Evolutionary conservation across 2,113 vertebrate species (phyloP).

Genomic region (Ptychochromis oligacanthus): DNA sequence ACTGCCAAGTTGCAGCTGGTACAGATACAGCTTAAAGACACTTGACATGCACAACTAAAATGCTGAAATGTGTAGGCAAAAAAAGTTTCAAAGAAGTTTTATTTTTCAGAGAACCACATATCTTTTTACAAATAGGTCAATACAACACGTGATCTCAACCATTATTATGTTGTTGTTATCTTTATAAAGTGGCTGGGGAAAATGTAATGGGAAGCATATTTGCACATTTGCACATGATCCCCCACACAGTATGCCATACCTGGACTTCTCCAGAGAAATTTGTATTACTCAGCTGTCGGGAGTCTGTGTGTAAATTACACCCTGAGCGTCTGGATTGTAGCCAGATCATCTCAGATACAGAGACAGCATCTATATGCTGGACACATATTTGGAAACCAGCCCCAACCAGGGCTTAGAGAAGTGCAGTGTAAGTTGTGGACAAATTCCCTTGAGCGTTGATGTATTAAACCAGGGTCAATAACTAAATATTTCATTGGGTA

Average conservation of each 20-base stretch:
- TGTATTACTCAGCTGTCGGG: conserved; percentile 22
- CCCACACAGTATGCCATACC: not conserved
- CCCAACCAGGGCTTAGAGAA: not conserved
- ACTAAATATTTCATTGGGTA: conserved; percentile 4
- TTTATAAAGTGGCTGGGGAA: conserved; percentile 9
- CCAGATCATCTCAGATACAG: conserved; percentile 33
- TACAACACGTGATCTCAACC: not conserved
- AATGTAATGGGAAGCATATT: conserved; percentile 22
- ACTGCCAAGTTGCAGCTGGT: conserved; percentile 12
- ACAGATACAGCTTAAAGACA: conserved; percentile 2
- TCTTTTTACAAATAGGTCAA: conserved; percentile 9
- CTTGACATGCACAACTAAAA: conserved; percentile 13
- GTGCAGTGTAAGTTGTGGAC: conserved; percentile 26
- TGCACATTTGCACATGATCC: conserved; percentile 20
- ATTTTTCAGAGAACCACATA: not conserved
- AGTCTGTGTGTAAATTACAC: conserved; percentile 41
- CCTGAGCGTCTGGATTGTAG: conserved; percentile 24
- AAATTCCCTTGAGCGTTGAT: conserved; percentile 35
- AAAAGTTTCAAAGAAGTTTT: not conserved
- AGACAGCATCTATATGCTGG: conserved; percentile 31
- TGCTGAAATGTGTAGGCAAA: conserved; percentile 1
- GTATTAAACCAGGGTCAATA: conserved; percentile 44
- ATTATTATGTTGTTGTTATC: conserved; percentile 3
- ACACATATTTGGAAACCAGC: conserved; percentile 34
- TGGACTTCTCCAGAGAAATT: conserved; percentile 15